These are phyloP conservation scores for Acropternis orthonyx DNA, from an alignment of 2,797 vertebrate genomes.

Conservation along the genomic window DNA sequence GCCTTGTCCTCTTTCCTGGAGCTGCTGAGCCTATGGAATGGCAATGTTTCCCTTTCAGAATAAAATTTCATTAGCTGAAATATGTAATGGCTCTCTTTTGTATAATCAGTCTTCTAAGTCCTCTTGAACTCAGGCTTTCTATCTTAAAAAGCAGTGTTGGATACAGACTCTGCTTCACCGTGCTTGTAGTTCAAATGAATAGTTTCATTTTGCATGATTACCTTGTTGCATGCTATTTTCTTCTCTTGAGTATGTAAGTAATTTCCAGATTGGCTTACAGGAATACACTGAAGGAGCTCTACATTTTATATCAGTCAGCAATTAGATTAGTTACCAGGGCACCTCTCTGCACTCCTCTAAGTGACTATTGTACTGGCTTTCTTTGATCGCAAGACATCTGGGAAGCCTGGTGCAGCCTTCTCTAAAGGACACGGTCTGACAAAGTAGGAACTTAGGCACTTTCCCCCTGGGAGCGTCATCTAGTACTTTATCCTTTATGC, in stretches of 20 bases:
- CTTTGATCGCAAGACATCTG: neutral
- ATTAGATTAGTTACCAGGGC: neutral
- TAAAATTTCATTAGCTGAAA: constrained; percentile 3
- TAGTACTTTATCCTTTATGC: neutral
- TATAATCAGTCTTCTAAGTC: neutral
- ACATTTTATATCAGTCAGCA: neutral
- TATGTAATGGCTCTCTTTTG: neutral
- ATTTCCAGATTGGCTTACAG: neutral
- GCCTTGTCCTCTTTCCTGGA: neutral
- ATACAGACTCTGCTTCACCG: neutral
- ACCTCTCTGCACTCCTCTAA: neutral
- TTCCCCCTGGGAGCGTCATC: neutral
- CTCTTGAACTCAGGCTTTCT: neutral
- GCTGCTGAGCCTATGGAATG: neutral
- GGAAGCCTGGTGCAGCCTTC: neutral
- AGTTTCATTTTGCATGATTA: neutral
- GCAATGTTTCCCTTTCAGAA: neutral
- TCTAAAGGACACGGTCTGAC: neutral
- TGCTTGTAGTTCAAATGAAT: neutral
- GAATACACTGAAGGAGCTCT: neutral
- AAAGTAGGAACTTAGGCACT: neutral
- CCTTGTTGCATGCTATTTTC: neutral
- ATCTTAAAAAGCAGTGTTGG: neutral
- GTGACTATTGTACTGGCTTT: neutral
- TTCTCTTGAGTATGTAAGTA: neutral